Percentiles rank a stretch among this genome's conserved stretches.
These are phyloP conservation scores for Oscheius onirici DNA, from an alignment of 2,888 invertebrate species.

Conservation along the genomic window DNA sequence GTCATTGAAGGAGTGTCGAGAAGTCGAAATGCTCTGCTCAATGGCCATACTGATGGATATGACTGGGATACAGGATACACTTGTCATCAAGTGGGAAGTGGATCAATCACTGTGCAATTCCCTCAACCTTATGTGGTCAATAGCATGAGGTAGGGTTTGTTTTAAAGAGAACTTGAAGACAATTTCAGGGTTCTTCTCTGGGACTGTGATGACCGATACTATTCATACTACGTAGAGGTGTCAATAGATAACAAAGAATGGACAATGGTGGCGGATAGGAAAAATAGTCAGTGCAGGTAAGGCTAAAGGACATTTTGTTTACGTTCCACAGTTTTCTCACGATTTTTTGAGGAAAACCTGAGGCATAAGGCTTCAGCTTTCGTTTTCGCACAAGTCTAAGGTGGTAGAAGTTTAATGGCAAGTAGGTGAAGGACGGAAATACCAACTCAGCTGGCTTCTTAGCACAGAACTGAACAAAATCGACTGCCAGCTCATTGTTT, in stretches of 20 bases:
- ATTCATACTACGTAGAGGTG: constrained; percentile 75
- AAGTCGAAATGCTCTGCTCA: constrained; percentile 90
- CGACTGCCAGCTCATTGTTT: no score
- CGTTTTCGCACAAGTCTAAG: no score
- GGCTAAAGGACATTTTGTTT: no score
- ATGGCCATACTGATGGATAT: constrained; percentile 78
- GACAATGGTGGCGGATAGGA: constrained; percentile 84
- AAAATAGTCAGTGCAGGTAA: constrained; percentile 81
- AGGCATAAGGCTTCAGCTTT: no score
- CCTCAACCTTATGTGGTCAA: constrained; percentile 93
- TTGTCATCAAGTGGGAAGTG: constrained; percentile 79
- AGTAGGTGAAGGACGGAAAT: no score
- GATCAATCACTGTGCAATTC: constrained; percentile 91
- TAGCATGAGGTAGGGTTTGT: constrained; percentile 79
- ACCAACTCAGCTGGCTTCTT: no score
- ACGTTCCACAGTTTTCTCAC: no score
- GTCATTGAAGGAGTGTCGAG: constrained; percentile 95
- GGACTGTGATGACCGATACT: constrained; percentile 82
- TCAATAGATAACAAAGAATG: constrained; percentile 73
- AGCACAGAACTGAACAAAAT: no score
- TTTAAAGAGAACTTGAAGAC: not conserved
- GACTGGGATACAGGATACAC: constrained; percentile 66
- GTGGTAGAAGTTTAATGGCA: no score
- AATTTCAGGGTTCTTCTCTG: constrained; percentile 83
- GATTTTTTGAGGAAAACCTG: no score